phyloP scores from a whole-genome alignment of 1,140 invertebrate species.

The Popillia japonica region DNA sequence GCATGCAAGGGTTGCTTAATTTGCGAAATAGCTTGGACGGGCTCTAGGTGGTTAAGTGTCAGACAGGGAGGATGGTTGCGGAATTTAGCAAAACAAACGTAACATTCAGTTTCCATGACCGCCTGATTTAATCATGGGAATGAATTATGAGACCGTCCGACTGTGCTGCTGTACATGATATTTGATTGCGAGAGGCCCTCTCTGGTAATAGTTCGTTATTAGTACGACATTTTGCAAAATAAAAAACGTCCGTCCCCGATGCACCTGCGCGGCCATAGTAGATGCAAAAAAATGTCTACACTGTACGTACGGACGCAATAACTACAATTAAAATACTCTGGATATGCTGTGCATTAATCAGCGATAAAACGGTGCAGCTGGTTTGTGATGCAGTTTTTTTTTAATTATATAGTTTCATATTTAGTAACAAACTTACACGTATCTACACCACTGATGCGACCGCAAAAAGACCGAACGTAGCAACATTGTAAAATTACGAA shows the following conservation, averaged over 20 bases:
- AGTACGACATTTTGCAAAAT: background rate
- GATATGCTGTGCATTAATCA: background rate
- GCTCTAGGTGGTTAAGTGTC: background rate
- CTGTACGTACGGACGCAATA: background rate
- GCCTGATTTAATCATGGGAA: conserved; percentile 35
- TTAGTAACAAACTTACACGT: no score
- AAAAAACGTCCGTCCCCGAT: background rate
- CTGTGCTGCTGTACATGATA: conserved; percentile 20
- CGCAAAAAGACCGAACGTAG: no score
- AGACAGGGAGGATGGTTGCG: background rate
- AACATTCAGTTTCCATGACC: conserved; percentile 35
- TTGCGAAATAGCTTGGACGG: background rate
- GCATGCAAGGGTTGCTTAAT: no score
- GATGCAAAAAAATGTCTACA: background rate
- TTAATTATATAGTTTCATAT: no score
- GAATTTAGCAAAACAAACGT: conserved; percentile 29
- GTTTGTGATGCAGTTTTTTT: no score
- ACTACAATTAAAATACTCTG: background rate
- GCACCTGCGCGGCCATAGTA: background rate
- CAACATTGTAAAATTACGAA: background rate
- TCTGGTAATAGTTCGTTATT: background rate
- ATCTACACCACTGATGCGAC: no score
- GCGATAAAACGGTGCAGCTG: background rate
- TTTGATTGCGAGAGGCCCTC: conserved; percentile 23
- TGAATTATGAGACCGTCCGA: conserved; percentile 22